Evolutionary conservation across 2,113 vertebrate genomes (phyloP).

Genomic region (Megaceryle torquata): DNA sequence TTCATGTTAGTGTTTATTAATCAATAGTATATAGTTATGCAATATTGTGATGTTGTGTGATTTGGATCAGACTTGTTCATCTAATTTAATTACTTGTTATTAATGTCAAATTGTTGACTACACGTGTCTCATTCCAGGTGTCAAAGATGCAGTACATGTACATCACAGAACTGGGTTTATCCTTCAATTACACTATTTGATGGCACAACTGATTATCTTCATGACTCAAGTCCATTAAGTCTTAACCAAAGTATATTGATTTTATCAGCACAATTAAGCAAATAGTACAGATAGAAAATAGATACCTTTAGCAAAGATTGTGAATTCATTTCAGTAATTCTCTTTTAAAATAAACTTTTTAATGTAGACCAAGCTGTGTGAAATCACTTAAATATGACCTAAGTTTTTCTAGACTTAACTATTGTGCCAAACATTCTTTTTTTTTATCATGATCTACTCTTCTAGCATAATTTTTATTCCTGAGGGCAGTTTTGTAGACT

Average conservation of each 20-base stretch:
- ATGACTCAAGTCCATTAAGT: not conserved
- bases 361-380: not conserved
- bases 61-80: not conserved
- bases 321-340: not conserved
- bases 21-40: not conserved
- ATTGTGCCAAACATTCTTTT: too few relatives aligned
- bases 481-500: not conserved
- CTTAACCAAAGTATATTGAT: not conserved
- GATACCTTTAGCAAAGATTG: not conserved
- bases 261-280: not conserved
- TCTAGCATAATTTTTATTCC: not conserved
- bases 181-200: not conserved
- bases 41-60: not conserved
- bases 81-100: not conserved
- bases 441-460: not conserved
- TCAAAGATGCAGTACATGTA: not conserved
- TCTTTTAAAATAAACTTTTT: not conserved
- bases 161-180: not conserved
- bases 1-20: not conserved
- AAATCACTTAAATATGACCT: not conserved
- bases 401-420: not conserved
- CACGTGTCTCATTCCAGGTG: not conserved
- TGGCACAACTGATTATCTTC: not conserved
- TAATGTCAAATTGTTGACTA: not conserved
- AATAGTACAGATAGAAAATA: not conserved